These are phyloP conservation scores for Marasmarcha lunaedactyla DNA, from an alignment of 2,888 invertebrate genomes.

Conservation along the genomic window DNA sequence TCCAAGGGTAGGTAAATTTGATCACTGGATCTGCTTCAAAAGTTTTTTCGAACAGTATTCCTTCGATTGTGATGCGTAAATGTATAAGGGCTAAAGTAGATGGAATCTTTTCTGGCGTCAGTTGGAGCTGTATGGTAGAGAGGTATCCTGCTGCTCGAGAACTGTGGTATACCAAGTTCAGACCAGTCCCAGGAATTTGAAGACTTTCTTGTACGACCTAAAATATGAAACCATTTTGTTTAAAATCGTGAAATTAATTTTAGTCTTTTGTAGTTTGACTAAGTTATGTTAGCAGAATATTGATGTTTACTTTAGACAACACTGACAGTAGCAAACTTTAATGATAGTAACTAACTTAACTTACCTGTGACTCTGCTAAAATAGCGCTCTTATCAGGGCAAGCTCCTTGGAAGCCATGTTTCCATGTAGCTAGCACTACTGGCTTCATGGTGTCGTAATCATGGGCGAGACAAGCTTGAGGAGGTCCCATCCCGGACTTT, in stretches of 20 bases:
- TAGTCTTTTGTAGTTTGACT: not conserved
- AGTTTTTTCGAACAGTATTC: conserved; percentile 90
- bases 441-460: conserved; percentile 95
- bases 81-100: conserved; percentile 88
- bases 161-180: conserved; percentile 97
- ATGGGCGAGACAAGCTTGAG: conserved; percentile 87
- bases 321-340: no score
- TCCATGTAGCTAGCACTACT: conserved; percentile 93
- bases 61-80: conserved; percentile 92
- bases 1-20: conserved; percentile 98
- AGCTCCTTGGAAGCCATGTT: conserved; percentile 95
- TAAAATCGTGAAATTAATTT: not conserved
- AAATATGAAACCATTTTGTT: conserved; percentile 5
- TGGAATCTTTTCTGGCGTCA: conserved; percentile 89
- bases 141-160: conserved; percentile 93
- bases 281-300: not conserved
- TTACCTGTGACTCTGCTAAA: conserved; percentile 85
- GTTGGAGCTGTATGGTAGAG: conserved; percentile 90
- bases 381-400: conserved; percentile 93
- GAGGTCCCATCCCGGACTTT: conserved; percentile 72
- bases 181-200: conserved; percentile 92
- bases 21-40: conserved; percentile 98
- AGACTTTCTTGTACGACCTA: conserved; percentile 94
- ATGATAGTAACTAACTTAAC: no score
- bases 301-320: conserved; percentile 17